Evolutionary conservation across 2,113 vertebrate species (phyloP), one percentile per base, ranked within the genome.

Genomic region (Clarias magur): DNA sequence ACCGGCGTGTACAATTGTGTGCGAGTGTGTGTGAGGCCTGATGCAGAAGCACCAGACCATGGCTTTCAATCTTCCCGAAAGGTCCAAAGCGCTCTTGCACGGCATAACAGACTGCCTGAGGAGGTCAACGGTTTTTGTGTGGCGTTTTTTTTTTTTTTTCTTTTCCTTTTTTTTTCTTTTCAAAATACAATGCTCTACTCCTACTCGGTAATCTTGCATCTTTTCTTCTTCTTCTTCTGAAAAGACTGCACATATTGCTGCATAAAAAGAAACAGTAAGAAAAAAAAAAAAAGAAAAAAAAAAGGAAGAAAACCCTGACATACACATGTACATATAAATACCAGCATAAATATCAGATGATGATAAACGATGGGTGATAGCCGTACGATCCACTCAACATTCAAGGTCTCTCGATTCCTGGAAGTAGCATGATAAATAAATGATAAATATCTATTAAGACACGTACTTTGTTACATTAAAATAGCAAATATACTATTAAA

Each of bases 401-500:
- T 91, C 87, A 88, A 38, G 67, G 82, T 87, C 81, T 67, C 75
- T 42, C 30, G 19, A 30, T 5, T 86, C 62, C 75, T 56, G 80
- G 86, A 87, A 83, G 83, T 85, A 87, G 82, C 86, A 86, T 78
- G 87, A 91, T 86, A 82, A 88, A 85, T 83, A 80, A 89, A 86
- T 30, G 80, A 89, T 88, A 94, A 94, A 94, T 92, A 94, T 94
- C 93, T 94, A 91, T 93, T 93, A 85, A 88, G 83, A 88, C 81
- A 89, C 87, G 57, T 80, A 86, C 79, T 81, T 85, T 63, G 75
- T 86, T 90, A 90, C 89, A 90, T 88, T 90, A 90, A 90, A 90
- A 88, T 90, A 90, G 84, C 87, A 90, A 90, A 90, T 90, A 86
- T 88, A 88, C 87, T 88, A 88, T 90, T 88, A 62, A 88, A 80